Percentiles rank a stretch among this genome's conserved stretches.
phyloP scores from a whole-genome alignment of 2,888 invertebrate genomes.

The Drosophila melanosoma region DNA sequence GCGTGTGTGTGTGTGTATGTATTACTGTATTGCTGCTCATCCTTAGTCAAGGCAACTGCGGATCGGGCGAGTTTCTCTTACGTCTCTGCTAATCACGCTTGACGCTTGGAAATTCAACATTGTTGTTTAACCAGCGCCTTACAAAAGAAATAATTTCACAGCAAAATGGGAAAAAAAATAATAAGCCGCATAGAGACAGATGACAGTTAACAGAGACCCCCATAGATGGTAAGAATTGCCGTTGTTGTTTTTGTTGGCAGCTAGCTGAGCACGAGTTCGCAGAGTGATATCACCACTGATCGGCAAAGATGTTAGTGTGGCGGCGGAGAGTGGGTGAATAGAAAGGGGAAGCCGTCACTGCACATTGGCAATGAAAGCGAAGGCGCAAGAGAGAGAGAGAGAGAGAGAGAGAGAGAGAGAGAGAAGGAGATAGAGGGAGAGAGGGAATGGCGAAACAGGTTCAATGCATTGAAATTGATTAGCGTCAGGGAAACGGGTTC shows the following conservation, averaged over 20 bases:
- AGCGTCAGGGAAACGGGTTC: slow-evolving; percentile 31
- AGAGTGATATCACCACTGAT: slow-evolving; percentile 65
- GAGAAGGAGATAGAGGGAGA: neutral
- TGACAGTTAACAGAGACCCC: slow-evolving; percentile 4
- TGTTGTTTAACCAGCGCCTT: slow-evolving; percentile 35
- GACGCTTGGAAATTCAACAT: slow-evolving; percentile 49
- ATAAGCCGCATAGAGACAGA: slow-evolving; percentile 21
- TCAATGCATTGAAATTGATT: slow-evolving; percentile 73
- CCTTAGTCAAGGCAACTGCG: slow-evolving; percentile 13
- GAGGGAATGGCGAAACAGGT: slow-evolving; percentile 56
- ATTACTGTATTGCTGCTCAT: slow-evolving; percentile 24
- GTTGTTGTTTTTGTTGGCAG: slow-evolving; percentile 39
- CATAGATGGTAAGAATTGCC: slow-evolving; percentile 65
- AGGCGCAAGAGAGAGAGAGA: neutral
- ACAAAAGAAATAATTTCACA: slow-evolving; percentile 13
- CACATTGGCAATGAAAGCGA: slow-evolving; percentile 38
- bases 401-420: neutral
- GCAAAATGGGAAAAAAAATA: slow-evolving; percentile 33
- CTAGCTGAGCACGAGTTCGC: slow-evolving; percentile 72
- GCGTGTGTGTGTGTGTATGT: neutral
- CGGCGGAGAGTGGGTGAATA: slow-evolving; percentile 23
- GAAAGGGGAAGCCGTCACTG: slow-evolving; percentile 42
- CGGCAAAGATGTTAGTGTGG: slow-evolving; percentile 44
- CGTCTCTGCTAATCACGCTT: slow-evolving; percentile 39
- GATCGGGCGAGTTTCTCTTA: neutral